Percentiles rank a stretch among this genome's conserved stretches.
phyloP scores from a whole-genome alignment of 2,113 vertebrate genomes.

The Holacanthus passer region DNA sequence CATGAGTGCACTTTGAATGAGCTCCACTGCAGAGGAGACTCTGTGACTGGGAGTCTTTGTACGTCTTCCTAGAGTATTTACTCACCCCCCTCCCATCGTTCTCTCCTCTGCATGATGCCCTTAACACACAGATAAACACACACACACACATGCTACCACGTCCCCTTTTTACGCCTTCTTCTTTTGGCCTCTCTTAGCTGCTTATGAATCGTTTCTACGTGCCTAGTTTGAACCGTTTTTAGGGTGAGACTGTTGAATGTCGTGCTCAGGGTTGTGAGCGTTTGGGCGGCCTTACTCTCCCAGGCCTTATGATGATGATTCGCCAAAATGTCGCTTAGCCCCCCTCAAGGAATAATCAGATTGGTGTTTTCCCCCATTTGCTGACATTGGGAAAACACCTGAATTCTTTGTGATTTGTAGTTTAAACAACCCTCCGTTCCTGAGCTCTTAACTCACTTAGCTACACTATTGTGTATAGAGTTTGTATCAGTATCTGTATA shows the following conservation, averaged over 20 bases:
- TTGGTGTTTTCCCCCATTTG: slow-evolving; percentile 20
- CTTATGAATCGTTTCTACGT: slow-evolving; percentile 56
- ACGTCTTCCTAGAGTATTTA: slow-evolving; percentile 58
- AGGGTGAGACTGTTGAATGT: slow-evolving; percentile 75
- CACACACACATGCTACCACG: background rate
- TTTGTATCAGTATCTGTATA: slow-evolving; percentile 48
- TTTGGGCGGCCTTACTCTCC: slow-evolving; percentile 63
- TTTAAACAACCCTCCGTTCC: slow-evolving; percentile 57
- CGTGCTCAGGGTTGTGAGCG: slow-evolving; percentile 69
- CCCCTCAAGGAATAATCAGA: slow-evolving; percentile 17
- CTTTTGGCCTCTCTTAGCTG: slow-evolving; percentile 31
- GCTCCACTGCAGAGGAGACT: slow-evolving; percentile 45
- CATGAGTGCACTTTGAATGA: slow-evolving; percentile 72
- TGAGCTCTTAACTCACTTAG: slow-evolving; percentile 50
- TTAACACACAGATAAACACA: slow-evolving; percentile 9
- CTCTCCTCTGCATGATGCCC: slow-evolving; percentile 7
- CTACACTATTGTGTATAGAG: slow-evolving; percentile 65
- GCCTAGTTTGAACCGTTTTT: slow-evolving; percentile 65
- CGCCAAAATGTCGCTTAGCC: slow-evolving; percentile 53
- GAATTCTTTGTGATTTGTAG: slow-evolving; percentile 24
- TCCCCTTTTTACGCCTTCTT: background rate
- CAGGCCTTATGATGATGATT: slow-evolving; percentile 63
- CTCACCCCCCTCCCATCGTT: background rate
- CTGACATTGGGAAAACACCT: slow-evolving; percentile 8
- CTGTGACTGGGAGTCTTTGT: slow-evolving; percentile 24